phyloP scores from a whole-genome alignment of 2,888 invertebrate species.

The Aporophyla lueneburgensis region DNA sequence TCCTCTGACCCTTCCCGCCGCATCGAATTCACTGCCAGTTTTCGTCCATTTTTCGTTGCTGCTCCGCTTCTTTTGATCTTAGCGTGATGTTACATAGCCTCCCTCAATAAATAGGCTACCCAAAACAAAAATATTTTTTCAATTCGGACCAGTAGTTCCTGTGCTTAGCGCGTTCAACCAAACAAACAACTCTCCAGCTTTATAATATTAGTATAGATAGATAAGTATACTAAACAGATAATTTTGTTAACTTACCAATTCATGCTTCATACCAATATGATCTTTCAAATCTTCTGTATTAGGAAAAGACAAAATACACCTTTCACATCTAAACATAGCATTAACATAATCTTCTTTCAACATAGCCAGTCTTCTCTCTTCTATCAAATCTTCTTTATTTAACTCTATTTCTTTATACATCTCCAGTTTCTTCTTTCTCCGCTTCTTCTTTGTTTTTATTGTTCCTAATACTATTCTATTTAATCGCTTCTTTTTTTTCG shows the following conservation, averaged over 20 bases:
- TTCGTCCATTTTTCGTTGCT: too few relatives aligned
- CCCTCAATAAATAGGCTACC: too few relatives aligned
- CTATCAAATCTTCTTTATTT: conserved; percentile 73
- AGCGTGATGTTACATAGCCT: too few relatives aligned
- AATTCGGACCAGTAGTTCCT: too few relatives aligned
- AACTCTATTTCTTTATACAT: conserved; percentile 77
- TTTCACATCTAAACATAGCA: conserved; percentile 83
- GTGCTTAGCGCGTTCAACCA: too few relatives aligned
- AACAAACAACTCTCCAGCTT: too few relatives aligned
- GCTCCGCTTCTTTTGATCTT: too few relatives aligned
- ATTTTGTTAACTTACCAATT: conserved; percentile 74
- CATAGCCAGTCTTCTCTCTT: conserved; percentile 75
- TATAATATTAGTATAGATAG: too few relatives aligned
- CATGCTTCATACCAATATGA: conserved; percentile 80
- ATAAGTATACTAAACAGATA: too few relatives aligned
- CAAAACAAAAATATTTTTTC: too few relatives aligned
- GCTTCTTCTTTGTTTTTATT: conserved; percentile 37
- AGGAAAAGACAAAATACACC: conserved; percentile 80
- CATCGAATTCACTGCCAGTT: too few relatives aligned
- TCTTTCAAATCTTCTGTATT: conserved; percentile 84
- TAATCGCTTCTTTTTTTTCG: neutral
- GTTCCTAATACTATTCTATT: conserved; percentile 9
- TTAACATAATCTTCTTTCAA: conserved; percentile 81
- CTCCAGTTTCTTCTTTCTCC: conserved; percentile 42
- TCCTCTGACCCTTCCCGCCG: too few relatives aligned